These are phyloP conservation scores for Craseonycteris thonglongyai DNA, from an alignment of 2,113 vertebrate genomes.

Conservation along the genomic window DNA sequence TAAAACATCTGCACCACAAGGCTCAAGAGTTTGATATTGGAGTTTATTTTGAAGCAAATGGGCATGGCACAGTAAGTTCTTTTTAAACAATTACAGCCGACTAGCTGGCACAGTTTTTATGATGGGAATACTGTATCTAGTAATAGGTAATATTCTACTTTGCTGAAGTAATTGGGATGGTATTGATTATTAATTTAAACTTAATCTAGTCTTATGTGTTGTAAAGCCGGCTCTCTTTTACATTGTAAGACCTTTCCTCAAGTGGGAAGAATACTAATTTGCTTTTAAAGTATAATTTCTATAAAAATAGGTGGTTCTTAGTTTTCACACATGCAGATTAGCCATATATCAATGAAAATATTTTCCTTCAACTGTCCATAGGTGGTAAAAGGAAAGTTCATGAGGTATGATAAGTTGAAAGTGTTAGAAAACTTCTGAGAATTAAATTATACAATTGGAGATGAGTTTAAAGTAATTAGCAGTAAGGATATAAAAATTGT, in stretches of 20 bases:
- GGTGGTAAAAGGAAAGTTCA: neutral
- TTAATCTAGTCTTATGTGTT: neutral
- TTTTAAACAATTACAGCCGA: neutral
- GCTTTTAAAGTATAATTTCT: neutral
- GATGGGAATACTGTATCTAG: neutral
- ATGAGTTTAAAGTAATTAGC: neutral
- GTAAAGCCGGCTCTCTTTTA: neutral
- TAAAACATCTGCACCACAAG: constrained; percentile 95
- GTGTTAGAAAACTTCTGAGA: neutral
- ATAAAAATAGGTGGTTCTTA: neutral
- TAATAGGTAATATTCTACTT: neutral
- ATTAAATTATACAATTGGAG: neutral
- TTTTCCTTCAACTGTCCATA: neutral
- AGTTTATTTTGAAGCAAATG: constrained; percentile 98
- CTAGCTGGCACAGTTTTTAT: neutral
- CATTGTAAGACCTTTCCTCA: neutral
- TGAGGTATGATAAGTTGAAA: neutral
- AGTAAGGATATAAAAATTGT: neutral
- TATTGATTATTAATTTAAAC: neutral
- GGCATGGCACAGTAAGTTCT: constrained; percentile 94
- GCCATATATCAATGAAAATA: neutral
- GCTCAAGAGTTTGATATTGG: constrained; percentile 94
- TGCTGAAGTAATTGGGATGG: neutral
- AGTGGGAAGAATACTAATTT: neutral
- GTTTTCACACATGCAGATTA: neutral